phyloP scores from a whole-genome alignment of 2,113 vertebrate genomes.

The Leuciscus idus region DNA sequence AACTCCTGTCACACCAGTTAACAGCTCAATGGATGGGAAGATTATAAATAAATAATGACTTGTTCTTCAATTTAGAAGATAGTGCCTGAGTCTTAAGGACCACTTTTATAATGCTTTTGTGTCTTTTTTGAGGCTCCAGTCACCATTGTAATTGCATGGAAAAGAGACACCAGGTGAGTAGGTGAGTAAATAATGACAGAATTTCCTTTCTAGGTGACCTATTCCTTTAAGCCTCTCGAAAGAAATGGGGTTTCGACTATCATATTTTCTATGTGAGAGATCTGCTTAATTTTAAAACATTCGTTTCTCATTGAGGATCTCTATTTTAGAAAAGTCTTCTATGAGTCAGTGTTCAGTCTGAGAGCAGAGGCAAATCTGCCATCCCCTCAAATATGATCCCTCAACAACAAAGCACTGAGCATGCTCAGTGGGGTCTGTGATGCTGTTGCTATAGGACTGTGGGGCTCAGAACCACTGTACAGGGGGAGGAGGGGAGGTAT shows the following conservation, averaged over 20 bases:
- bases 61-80: background rate
- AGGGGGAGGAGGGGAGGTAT: background rate
- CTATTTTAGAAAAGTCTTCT: conserved; percentile 50
- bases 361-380: conserved; percentile 47
- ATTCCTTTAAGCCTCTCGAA: background rate
- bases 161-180: background rate
- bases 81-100: background rate
- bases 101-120: background rate
- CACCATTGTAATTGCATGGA: background rate
- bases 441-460: conserved; percentile 59
- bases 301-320: background rate
- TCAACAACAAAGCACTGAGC: conserved; percentile 53
- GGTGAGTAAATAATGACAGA: background rate
- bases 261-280: background rate
- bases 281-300: background rate
- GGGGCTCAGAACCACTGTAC: conserved; percentile 43
- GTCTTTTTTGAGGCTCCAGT: background rate
- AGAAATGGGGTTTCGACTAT: background rate
- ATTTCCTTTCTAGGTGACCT: background rate
- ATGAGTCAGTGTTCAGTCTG: conserved; percentile 47
- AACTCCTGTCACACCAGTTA: background rate
- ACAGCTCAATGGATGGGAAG: background rate
- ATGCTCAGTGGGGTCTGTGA: conserved; percentile 38
- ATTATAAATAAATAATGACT: background rate
- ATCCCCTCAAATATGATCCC: conserved; percentile 53